Base-by-base conservation (phyloP, 2,113 vertebrate species). In the Aspidoscelis tigris region DNA sequence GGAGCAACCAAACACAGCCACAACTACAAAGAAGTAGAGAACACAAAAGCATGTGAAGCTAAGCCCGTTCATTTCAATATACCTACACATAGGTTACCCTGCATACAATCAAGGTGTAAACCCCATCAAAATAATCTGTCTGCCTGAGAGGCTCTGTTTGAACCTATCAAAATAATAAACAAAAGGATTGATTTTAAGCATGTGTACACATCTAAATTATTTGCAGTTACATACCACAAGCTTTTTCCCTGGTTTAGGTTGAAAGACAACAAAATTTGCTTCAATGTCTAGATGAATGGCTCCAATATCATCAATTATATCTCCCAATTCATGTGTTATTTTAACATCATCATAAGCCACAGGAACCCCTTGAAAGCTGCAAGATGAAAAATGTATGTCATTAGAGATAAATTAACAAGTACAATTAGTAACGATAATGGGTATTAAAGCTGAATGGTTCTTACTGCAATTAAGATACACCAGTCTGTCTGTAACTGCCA, bases 201-300 rank as follows among this genome's bases (percentile, higher is more conserved):
- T 61, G 18, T 61, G 58, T 50, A 50, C 47, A 50, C 47, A 64
- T 65, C 8, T 50, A 50, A 50, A 6, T 50, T 50, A 50, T 50
- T 50, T 50, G 47, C 8, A 6, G 47, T 66, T 53, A 89, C 97
- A 80, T 94, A 99, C 98, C 97, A 96, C 84, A 82, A 99, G 95
- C 22, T 94, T 98, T 26, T 97, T 96, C 79, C 97, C 97, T 5
- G 84, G 96, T 82, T 93, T 89, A 55, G 99, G 98, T 84, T 95
- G 96, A 90, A 99, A 99, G 74, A 98, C 85, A 61, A 99, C 92
- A 85, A 99, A 99, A 84, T 96, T 96, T 1, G 98, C 98, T 84
- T 99, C 96, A 69, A 99, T 90, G 91, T 99, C 95, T 86, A 99
- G 85, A 88, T 99, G 98, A 92, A 99, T 94, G 88, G 97, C 98